These are phyloP conservation scores for Netelia inedita DNA, from an alignment of 2,888 invertebrate genomes.

Conservation along the genomic window DNA sequence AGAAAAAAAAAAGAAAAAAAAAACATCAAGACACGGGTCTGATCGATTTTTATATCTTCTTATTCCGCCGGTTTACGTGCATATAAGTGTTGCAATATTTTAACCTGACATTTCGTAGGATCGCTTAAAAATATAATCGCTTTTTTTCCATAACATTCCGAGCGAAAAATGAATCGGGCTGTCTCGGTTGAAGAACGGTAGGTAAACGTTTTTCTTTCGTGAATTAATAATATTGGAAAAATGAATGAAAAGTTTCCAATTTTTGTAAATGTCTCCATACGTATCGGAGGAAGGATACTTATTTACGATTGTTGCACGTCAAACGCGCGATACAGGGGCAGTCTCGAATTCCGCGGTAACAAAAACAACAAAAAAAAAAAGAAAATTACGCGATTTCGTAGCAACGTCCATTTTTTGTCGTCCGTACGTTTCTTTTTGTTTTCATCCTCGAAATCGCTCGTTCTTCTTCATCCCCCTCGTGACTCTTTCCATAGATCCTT, in stretches of 20 bases:
- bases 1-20: constrained; percentile 32
- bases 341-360: not conserved
- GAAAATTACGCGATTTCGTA: constrained; percentile 8
- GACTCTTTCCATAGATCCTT: constrained; percentile 15
- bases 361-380: constrained; percentile 3
- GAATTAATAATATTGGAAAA: not conserved
- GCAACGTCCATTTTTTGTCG: constrained; percentile 1
- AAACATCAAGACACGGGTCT: constrained; percentile 24
- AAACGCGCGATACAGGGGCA: not conserved
- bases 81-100: not conserved
- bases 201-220: not conserved
- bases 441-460: constrained; percentile 12
- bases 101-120: not conserved
- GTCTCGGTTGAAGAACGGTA: no score
- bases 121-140: constrained; percentile 10
- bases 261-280: constrained; percentile 26
- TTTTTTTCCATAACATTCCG: constrained; percentile 24
- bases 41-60: constrained; percentile 57
- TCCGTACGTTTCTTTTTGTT: not conserved
- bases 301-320: not conserved
- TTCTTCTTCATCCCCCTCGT: not conserved
- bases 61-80: not conserved
- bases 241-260: not conserved
- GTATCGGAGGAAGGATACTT: not conserved
- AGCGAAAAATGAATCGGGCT: no score